Evolutionary conservation across 2,888 invertebrate genomes (phyloP).

Genomic region (Adelognathus sp.): DNA sequence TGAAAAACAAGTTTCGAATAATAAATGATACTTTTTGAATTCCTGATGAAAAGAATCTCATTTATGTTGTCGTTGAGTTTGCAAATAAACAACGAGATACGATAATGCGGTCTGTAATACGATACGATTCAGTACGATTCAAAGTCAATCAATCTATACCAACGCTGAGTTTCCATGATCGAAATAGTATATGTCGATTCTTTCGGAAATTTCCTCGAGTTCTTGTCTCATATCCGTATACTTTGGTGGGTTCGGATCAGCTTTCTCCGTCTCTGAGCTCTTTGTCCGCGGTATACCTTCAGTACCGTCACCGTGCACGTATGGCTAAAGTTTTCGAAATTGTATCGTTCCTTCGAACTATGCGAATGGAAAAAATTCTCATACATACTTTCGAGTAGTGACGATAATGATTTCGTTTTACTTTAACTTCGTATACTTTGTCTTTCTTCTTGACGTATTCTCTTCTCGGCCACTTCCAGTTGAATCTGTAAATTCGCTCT

Average conservation of each 20-base stretch:
- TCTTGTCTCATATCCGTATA: conserved; percentile 26
- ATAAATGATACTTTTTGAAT: too few species aligned
- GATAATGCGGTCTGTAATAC: too few species aligned
- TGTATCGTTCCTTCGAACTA: background rate
- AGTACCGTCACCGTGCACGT: conserved; percentile 59
- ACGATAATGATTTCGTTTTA: conserved; percentile 64
- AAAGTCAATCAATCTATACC: conserved; percentile 62
- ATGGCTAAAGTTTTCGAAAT: conserved; percentile 57
- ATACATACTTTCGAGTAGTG: conserved; percentile 64
- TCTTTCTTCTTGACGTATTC: conserved; percentile 61
- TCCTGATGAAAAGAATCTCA: too few species aligned
- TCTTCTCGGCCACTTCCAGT: conserved; percentile 66
- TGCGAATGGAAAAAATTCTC: background rate
- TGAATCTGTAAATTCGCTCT: conserved; percentile 62
- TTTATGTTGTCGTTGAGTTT: too few species aligned
- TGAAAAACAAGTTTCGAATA: too few species aligned
- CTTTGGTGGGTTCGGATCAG: conserved; percentile 31
- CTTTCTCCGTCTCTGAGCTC: conserved; percentile 22
- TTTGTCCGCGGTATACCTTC: conserved; percentile 66
- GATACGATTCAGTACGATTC: too few species aligned
- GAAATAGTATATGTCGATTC: conserved; percentile 86
- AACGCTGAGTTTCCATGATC: conserved; percentile 86
- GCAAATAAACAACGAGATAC: too few species aligned
- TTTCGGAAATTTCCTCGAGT: conserved; percentile 71
- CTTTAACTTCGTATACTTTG: conserved; percentile 69